Conservation (phyloP, 2,113 vertebrate genomes). For the Gymnorhina tibicen region DNA sequence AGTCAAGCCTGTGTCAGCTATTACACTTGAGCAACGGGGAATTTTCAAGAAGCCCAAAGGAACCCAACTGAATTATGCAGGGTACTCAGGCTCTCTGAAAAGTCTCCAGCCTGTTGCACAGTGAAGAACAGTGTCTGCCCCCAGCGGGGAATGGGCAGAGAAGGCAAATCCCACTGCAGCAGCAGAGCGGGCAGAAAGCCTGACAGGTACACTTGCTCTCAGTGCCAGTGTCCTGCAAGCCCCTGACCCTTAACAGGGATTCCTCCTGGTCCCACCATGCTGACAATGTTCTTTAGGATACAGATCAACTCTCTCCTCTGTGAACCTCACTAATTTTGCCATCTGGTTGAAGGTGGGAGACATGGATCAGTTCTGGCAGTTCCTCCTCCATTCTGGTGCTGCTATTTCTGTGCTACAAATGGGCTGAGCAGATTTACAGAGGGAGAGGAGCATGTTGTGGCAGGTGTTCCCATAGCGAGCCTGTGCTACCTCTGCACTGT, state of each 20-base stretch:
- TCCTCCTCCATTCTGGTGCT: not conserved
- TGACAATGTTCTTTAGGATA: not conserved
- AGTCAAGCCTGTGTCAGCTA: not conserved
- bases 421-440: not conserved
- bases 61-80: accelerated
- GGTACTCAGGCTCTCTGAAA: not conserved
- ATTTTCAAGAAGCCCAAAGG: not conserved
- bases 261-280: not conserved
- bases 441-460: no score
- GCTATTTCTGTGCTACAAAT: not conserved
- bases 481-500: not conserved
- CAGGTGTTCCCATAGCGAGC: not conserved
- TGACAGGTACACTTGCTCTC: accelerated
- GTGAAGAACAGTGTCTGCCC: not conserved
- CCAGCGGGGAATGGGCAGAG: not conserved
- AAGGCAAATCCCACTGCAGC: not conserved
- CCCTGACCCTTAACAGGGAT: not conserved
- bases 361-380: not conserved
- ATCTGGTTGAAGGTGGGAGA: not conserved
- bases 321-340: not conserved
- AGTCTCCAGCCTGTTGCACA: not conserved
- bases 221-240: not conserved
- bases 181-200: not conserved
- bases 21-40: not conserved
- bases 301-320: not conserved